A percentile compares a stretch with the other conserved stretches of the same genome.
phyloP scores from a whole-genome alignment of 2,888 invertebrate genomes.

The Dyspetes luteomarginatus region DNA sequence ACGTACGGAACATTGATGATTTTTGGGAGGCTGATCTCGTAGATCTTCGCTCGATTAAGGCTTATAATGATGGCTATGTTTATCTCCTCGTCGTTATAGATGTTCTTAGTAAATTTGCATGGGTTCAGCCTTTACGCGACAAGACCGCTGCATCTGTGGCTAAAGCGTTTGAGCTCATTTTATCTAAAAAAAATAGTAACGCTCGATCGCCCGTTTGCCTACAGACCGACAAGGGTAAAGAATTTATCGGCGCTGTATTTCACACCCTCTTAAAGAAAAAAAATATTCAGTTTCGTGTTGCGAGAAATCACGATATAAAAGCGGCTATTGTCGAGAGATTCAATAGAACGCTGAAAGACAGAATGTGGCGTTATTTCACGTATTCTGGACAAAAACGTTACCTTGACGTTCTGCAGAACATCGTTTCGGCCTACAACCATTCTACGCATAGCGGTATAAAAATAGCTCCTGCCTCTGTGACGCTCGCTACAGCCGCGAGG shows the following conservation, averaged over 20 bases:
- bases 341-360: conserved; percentile 25
- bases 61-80: conserved; percentile 60
- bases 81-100: conserved; percentile 68
- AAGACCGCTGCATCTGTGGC: conserved; percentile 64
- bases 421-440: too few relatives aligned
- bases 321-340: conserved; percentile 73
- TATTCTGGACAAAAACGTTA: conserved; percentile 40
- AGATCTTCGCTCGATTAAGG: conserved; percentile 46
- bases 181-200: conserved; percentile 40
- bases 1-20: conserved; percentile 58
- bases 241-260: conserved; percentile 66
- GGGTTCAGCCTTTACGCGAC: conserved; percentile 66
- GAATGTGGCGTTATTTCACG: conserved; percentile 46
- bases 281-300: conserved; percentile 53
- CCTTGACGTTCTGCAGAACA: too few relatives aligned
- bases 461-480: conserved; percentile 36
- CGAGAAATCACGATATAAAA: conserved; percentile 73
- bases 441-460: conserved; percentile 35
- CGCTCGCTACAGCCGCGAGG: conserved; percentile 23
- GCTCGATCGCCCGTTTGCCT: conserved; percentile 47
- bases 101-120: conserved; percentile 68
- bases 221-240: conserved; percentile 71
- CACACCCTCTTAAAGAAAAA: conserved; percentile 59
- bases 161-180: conserved; percentile 66
- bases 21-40: conserved; percentile 62